Evolutionary conservation across 2,797 vertebrate genomes (phyloP), one percentile per base, ranked within the genome.

Genomic region (Silurus lanzhouensis): DNA sequence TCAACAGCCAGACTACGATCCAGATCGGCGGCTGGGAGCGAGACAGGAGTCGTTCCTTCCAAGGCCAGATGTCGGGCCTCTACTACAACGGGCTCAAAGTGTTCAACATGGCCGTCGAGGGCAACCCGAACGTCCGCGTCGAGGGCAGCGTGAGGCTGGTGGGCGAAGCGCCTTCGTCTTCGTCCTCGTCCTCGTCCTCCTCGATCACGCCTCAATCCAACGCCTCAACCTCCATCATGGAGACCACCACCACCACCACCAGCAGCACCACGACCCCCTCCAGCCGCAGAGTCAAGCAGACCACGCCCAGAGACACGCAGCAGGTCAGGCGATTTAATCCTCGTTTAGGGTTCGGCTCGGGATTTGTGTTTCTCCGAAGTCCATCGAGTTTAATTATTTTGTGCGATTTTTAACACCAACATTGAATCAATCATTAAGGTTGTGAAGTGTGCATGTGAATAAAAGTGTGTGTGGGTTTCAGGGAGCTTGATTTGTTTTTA

Each of bases 11-110:
- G 96, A 98, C 97, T 91, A 98, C 97, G 90, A 99, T 99, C 94
- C 98, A 98, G 95, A 99, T 99, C 93, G 98, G 98, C 89, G 98
- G 98, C 94, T 97, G 96, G 95, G 97, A 99, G 89, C 96, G 96
- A 89, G 98, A 99, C 92, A 96, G 96, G 90, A 97, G 96, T 92
- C 96, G 96, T 88, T 96, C 97, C 89, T 99, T 99, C 96, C 98
- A 99, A 96, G 98, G 98, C 91, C 98, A 99, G 94, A 97, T 99
- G 88, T 98, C 98, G 87, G 98, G 98, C 91, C 97, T 99, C 93
- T 99, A 99, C 97, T 99, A 99, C 96, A 99, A 99, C 90, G 98
- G 98, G 93, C 95, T 99, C 93, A 99, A 99, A 94, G 98, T 99
- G 93, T 97, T 99, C 95, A 99, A 98, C 95, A 99, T 99, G 98